Base-by-base conservation (phyloP, 2,797 vertebrate genomes). In the Argya squamiceps region DNA sequence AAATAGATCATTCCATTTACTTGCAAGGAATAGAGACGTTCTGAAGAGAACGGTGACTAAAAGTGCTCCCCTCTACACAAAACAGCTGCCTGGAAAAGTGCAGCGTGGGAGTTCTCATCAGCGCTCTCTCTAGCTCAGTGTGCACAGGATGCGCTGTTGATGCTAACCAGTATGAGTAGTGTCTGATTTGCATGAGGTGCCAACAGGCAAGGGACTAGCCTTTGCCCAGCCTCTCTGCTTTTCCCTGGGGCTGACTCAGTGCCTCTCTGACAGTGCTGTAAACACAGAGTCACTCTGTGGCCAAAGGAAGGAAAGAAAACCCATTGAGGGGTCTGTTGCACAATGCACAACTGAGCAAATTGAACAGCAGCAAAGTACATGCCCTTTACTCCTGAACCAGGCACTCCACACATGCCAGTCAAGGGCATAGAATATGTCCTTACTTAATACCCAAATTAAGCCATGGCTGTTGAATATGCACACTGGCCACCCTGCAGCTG, bases 21-120 rank as follows among this genome's bases (percentile, higher is more conserved):
- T 92, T 86, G 58, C 26, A 68, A 89, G 69, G 69, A 96, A 91
- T 21, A 76, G 70, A 84, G 34, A 77, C 12, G 4, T 12, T 36
- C 27, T 90, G 74, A 84, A 82, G 63, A 90, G 67, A 88, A 84
- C 3, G 26, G 15, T 96, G 94, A 93, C 80, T 90, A 75, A 95
- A 63, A 82, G 52, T 37, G 15, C 41, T 92, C 70, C 80, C 46
- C 18, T 86, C 26, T 39, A 20, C 10, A 13, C n/a, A 56, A 29
- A 81, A 49, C 1, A 84, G 17, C 7, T 88, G 24, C 36, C 55
- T 71, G 50, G 70, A 69, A 85, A 96, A 52, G 41, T 23, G 30
- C 5, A 34, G 69, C 8, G 67, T 88, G 77, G 67, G 91, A 73
- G 76, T 76, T 89, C 12, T 90, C 14, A 46, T 79, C 49, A 64